Conservation (phyloP, 2,113 vertebrate genomes). For the Tympanuchus pallidicinctus region DNA sequence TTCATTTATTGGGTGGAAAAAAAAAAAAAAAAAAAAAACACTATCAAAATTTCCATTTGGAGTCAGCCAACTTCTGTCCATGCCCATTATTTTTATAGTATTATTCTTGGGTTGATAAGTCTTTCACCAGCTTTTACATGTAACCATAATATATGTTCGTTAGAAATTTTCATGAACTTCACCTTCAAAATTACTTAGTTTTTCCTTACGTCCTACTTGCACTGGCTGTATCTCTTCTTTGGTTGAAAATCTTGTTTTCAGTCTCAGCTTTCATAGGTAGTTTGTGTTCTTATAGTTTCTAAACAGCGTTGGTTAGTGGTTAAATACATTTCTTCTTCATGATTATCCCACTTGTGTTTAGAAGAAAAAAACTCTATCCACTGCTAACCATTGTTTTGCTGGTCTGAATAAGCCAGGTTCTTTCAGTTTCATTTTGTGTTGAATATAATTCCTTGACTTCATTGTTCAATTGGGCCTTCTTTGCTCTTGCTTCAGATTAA, state of each 20-base stretch:
- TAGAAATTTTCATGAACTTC: background rate
- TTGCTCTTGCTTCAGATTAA: background rate
- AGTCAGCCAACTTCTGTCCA: background rate
- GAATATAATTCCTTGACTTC: background rate
- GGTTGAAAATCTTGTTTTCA: background rate
- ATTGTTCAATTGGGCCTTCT: background rate
- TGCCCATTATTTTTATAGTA: background rate
- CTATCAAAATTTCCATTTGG: background rate
- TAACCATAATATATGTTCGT: background rate
- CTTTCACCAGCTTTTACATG: background rate
- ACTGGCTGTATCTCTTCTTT: background rate
- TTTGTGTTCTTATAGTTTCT: background rate
- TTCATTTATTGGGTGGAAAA: background rate
- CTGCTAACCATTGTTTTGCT: background rate
- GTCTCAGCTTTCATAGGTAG: background rate
- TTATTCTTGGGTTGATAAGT: background rate
- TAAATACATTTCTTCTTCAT: background rate
- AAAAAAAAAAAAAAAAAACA: too few species aligned
- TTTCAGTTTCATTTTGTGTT: background rate
- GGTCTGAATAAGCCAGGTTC: background rate
- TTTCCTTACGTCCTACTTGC: background rate
- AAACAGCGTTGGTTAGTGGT: background rate
- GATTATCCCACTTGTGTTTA: background rate
- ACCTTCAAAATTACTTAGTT: background rate
- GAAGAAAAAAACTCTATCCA: background rate